Conservation (phyloP, 2,113 vertebrate genomes). For the Halichoerus grypus region DNA sequence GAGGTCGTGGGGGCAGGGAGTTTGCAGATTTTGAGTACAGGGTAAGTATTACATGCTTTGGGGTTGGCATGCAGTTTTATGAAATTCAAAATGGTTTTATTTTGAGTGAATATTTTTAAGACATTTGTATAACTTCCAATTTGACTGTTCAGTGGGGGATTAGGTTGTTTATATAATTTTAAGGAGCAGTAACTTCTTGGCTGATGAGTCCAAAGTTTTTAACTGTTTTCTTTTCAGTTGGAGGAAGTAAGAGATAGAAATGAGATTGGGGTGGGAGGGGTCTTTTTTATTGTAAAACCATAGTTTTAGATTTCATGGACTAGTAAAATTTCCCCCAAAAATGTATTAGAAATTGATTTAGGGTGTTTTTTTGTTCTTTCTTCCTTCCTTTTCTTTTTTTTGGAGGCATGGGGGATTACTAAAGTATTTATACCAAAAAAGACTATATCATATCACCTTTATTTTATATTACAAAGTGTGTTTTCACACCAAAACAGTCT, state of each 20-base stretch:
- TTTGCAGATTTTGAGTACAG: constrained; percentile 98
- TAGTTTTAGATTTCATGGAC: constrained; percentile 35
- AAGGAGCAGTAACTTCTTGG: neutral
- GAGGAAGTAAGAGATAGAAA: neutral
- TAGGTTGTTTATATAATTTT: constrained; percentile 26
- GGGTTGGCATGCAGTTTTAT: neutral
- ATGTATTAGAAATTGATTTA: neutral
- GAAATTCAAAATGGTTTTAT: neutral
- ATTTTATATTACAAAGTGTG: constrained; percentile 21
- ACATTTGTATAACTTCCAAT: constrained; percentile 37
- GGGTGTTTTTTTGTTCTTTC: neutral
- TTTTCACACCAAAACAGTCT: neutral
- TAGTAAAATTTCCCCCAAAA: neutral
- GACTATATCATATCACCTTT: neutral
- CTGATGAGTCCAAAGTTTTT: neutral
- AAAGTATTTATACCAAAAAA: neutral
- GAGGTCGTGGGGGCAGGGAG: constrained; percentile 94
- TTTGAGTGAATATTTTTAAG: neutral
- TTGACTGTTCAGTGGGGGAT: constrained; percentile 5
- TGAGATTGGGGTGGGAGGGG: neutral
- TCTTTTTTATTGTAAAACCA: neutral
- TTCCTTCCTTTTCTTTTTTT: neutral
- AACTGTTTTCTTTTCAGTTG: neutral
- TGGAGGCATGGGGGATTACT: neutral
- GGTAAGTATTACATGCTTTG: constrained; percentile 86